phyloP scores from a whole-genome alignment of 2,113 vertebrate species.

The Peromyscus californicus region DNA sequence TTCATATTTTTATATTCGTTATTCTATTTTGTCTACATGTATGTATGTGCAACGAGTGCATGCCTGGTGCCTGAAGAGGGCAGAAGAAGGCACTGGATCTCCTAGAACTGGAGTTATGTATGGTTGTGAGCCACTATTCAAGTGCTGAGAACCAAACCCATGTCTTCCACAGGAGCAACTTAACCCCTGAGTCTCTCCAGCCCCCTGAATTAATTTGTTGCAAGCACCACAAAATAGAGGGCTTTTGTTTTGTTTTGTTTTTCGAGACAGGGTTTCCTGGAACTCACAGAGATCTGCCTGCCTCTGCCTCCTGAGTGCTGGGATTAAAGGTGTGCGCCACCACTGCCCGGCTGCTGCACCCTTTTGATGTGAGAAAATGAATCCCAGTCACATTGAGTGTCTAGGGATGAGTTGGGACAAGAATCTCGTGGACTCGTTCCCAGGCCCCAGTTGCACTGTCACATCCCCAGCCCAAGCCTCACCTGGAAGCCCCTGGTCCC shows the following conservation, averaged over 20 bases:
- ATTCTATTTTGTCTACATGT: neutral
- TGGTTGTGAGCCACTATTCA: neutral
- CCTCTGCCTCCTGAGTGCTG: neutral
- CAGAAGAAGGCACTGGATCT: neutral
- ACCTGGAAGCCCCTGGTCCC: neutral
- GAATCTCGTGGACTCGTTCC: neutral
- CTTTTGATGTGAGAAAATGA: neutral
- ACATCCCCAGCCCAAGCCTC: neutral
- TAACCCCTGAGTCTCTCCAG: neutral
- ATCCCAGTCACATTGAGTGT: neutral
- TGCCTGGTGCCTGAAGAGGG: neutral
- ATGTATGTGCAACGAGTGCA: neutral
- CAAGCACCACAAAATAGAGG: neutral
- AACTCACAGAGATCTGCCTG: neutral
- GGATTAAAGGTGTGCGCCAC: neutral
- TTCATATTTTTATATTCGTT: neutral
- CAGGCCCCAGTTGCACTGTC: neutral
- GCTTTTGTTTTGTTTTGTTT: neutral
- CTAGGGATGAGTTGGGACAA: neutral
- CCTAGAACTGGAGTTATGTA: neutral
- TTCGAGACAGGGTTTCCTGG: neutral
- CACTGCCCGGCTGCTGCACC: rapidly evolving
- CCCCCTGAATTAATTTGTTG: neutral
- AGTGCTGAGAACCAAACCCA: neutral
- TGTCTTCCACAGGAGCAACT: neutral